Base-by-base conservation (phyloP, 1,140 invertebrate species). In the Pseudomyrmex pallidus region DNA sequence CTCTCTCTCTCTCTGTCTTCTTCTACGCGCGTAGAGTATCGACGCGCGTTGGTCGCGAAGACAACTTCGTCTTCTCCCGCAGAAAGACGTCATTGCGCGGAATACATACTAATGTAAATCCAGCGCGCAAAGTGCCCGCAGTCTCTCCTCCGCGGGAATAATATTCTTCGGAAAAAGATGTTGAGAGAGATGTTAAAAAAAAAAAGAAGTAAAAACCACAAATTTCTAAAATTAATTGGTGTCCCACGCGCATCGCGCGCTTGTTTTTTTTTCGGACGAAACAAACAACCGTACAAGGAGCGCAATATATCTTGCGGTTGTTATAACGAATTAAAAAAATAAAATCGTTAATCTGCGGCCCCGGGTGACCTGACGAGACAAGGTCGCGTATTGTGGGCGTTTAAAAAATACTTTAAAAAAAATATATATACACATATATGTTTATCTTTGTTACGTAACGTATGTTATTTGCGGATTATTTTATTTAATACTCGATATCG, bases 271-370 rank as follows among this genome's bases (percentile, higher is more conserved):
- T 48, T 64, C n/a, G 5, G 1, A 82, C 76, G 7, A 54, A 78
- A 78, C 62, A 87, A 85, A 88, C 48, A 88, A 72, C 52, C 12
- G 0, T 0, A 12, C 15, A 44, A 1, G 50, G 13, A 12, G 7
- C 63, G 57, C 52, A 62, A 88, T 73, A 46, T 17, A 57, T 85
- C 35, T 17, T 5, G 35, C 35, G 35, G 61, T 77, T 85, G 44
- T 80, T 62, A 73, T 62, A 35, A 70, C 52, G 1, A 57, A 66
- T 50, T 59, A 61, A 87, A 88, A 88, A 80, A 63, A 61, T 61
- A 20, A 52, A n/a, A 57, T 5, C 20, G 44, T 83, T 85, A 83
- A 88, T 88, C 87, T 35, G 74, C 62, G 67, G 85, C 78, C 74
- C 78, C 25, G 73, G 78, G 88, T 89, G 54, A 88, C 62, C 73